phyloP scores from a whole-genome alignment of 2,888 invertebrate species.

The Drosophila cognata region DNA sequence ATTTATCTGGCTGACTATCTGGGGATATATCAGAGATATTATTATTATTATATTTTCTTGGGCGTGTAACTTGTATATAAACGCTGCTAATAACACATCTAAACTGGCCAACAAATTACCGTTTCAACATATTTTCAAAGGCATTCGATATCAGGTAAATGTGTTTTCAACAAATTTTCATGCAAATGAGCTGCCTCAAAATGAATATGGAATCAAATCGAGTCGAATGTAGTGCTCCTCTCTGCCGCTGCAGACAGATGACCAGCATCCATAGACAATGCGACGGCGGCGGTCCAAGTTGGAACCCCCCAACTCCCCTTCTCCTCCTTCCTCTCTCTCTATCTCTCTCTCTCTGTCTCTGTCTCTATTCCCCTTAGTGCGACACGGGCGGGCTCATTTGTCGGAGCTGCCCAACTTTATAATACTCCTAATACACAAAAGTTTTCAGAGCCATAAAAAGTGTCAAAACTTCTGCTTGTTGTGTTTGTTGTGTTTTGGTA shows the following conservation, averaged over 20 bases:
- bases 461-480: slow-evolving; percentile 63
- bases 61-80: slow-evolving; percentile 75
- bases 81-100: slow-evolving; percentile 77
- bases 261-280: slow-evolving; percentile 76
- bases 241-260: slow-evolving; percentile 60
- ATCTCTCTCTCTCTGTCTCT: background rate
- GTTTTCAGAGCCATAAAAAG: slow-evolving; percentile 69
- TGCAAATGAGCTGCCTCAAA: slow-evolving; percentile 62
- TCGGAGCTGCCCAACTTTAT: slow-evolving; percentile 57
- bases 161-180: slow-evolving; percentile 75
- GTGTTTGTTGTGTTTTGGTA: slow-evolving; percentile 12
- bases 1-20: slow-evolving; percentile 45
- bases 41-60: slow-evolving; percentile 27
- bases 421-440: slow-evolving; percentile 54
- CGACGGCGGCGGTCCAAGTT: slow-evolving; percentile 72
- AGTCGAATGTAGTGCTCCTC: slow-evolving; percentile 13
- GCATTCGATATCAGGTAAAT: slow-evolving; percentile 72
- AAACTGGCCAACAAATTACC: slow-evolving; percentile 80
- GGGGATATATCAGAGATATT: slow-evolving; percentile 23
- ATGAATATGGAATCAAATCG: slow-evolving; percentile 9
- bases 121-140: slow-evolving; percentile 66
- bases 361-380: slow-evolving; percentile 13
- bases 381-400: slow-evolving; percentile 76
- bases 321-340: background rate
- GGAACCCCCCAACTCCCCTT: background rate